These are phyloP conservation scores for Solenodon paradoxus DNA, from an alignment of 2,113 vertebrate genomes.

Conservation along the genomic window DNA sequence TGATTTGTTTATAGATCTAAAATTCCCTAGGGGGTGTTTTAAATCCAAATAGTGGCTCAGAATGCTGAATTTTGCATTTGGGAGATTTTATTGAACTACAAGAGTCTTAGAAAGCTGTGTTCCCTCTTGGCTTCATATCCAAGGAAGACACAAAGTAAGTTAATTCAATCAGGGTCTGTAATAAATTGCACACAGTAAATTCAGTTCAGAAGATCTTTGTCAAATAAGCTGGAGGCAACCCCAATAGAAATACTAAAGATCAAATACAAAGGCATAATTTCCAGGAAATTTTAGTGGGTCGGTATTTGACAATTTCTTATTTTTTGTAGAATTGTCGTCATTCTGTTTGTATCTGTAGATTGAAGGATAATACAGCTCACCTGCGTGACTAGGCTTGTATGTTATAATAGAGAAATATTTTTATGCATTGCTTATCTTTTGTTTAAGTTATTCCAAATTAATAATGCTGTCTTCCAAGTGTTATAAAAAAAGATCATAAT, in stretches of 20 bases:
- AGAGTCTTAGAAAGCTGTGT: background rate
- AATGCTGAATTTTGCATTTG: conserved; percentile 37
- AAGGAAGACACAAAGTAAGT: background rate
- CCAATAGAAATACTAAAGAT: background rate
- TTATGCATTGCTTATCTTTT: background rate
- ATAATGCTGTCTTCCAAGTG: background rate
- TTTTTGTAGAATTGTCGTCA: background rate
- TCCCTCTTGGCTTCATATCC: background rate
- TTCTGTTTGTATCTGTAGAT: background rate
- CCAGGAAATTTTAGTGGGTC: conserved; percentile 24
- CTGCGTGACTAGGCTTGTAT: background rate
- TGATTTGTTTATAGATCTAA: conserved; percentile 30
- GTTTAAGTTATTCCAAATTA: background rate
- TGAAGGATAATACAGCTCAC: background rate
- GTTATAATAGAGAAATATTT: background rate
- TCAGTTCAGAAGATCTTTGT: conserved; percentile 22
- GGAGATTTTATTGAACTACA: conserved; percentile 28
- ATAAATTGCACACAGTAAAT: conserved; percentile 16
- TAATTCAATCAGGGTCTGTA: conserved; percentile 2
- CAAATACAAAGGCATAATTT: conserved; percentile 26
- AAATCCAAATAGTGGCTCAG: background rate
- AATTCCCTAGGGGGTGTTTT: background rate
- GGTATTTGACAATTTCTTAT: conserved; percentile 33
- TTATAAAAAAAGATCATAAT: background rate
- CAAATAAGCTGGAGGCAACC: background rate